Evolutionary conservation across 2,888 invertebrate genomes (phyloP), one percentile per base, ranked within the genome.

Genomic region (Drosophila mulleri): DNA sequence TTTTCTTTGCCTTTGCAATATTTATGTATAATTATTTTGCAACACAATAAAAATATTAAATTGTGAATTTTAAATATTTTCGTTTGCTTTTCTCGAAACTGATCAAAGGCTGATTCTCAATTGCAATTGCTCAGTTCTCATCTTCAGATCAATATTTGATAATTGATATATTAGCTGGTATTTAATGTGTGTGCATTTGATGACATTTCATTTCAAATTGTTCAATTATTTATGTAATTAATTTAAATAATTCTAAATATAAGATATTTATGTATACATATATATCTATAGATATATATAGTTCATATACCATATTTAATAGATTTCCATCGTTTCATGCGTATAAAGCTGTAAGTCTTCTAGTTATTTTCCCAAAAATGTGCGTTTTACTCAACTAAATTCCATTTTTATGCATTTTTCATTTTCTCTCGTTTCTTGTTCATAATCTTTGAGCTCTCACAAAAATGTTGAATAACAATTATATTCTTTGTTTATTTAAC

Each of bases 261-360:
- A 58, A 73, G 62, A 79, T 78, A 42, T 42, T 23, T 14, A 67
- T 48, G 5, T 39, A 57, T 47, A 32, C 26, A 26, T 41, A 52
- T 35, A 64, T 82, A 72, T 72, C 56, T 60, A 37, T 53, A 59
- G 37, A 42, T 44, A 56, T 68, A 75, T 67, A 74, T 45, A 67
- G 54, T 45, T 48, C 67, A 67, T 75, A 64, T 67, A 61, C 35
- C 68, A 59, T 48, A 18, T 81, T 68, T 35, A 44, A 75, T 86
- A 81, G 82, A 89, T 89, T 80, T 72, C 63, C 73, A 75, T 78
- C 66, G 65, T 74, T 69, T 71, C 71, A 52, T 86, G 87, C 83
- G 80, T 87, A 83, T 91, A 91, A 90, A 90, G 90, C 90, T 89
- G 87, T 90, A 85, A 90, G 90, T 90, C 90, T 91, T 90, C 89